Evolutionary conservation across 2,888 invertebrate species (phyloP).

Genomic region (Troglohyphantes excavatus): DNA sequence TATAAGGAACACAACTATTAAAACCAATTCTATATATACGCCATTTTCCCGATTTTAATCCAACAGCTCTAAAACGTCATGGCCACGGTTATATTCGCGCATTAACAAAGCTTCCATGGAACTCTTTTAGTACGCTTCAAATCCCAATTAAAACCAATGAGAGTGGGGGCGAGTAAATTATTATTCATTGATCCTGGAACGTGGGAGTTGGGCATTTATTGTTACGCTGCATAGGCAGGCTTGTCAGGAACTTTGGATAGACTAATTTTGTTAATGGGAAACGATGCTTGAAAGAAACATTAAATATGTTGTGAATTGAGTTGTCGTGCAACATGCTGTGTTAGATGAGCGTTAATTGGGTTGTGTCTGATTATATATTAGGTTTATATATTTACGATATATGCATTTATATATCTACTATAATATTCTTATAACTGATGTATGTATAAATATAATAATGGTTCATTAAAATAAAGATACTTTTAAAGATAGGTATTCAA

Average conservation of each 20-base stretch:
- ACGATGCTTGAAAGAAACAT: not conserved
- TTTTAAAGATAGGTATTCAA: no score
- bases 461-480: no score
- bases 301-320: not conserved
- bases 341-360: not conserved
- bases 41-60: no score
- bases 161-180: slow-evolving; percentile 13
- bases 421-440: no score
- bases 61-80: slow-evolving; percentile 15
- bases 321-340: no score
- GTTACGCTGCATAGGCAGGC: not conserved
- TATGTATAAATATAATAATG: no score
- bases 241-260: slow-evolving; percentile 22
- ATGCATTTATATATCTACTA: no score
- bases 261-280: slow-evolving; percentile 33
- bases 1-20: no score
- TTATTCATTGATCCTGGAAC: slow-evolving; percentile 45
- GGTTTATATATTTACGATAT: no score
- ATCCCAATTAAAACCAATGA: slow-evolving; percentile 37
- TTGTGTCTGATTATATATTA: no score
- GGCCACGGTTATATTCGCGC: slow-evolving; percentile 4
- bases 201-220: slow-evolving; percentile 40
- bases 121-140: slow-evolving; percentile 51
- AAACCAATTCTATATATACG: no score
- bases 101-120: not conserved